Base-by-base conservation (phyloP, 2,113 vertebrate genomes). In the Thermophis baileyi region DNA sequence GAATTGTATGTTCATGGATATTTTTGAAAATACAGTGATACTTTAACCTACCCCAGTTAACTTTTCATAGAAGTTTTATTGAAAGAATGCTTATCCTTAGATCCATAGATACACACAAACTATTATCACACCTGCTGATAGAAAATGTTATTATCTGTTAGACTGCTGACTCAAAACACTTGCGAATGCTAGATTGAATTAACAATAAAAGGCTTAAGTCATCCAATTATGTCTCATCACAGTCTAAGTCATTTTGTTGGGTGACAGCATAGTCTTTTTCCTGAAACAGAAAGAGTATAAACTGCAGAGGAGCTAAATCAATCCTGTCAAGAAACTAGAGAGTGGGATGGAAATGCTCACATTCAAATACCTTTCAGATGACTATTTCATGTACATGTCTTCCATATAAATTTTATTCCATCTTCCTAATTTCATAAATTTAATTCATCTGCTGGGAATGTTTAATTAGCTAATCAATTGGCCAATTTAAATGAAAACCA, bases 201-300 rank as follows among this genome's bases (percentile, higher is more conserved):
- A 74, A 53, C 87, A 74, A 95, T 94, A 94, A 94, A 95, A 94
- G 93, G 53, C 89, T 95, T 95, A 94, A 95, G 57, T 95, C 94
- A 95, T 90, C 87, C 74, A 46, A 57, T 93, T 27, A 88, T 93
- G 92, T 93, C 93, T 93, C 92, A 94, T 88, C 24, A 86, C 22
- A 6, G 22, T 90, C 81, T 51, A 40, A 54, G 88, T 88, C 69
- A 51, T n/a, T 95, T 91, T 94, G 69, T 51, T 93, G 87, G 86
- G 88, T 87, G 93, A 90, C 27, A 87, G 90, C 27, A 6, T 3
- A 50, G 47, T 35, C 53, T 47, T 85, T 30, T 91, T 86, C 85
- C 69, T 63, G 63, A 47, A 85, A 86, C 91, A 60, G 93, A 91
- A 88, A 60, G 3, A 46, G 14, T 47, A 85, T 12, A 51, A 63